phyloP scores from a whole-genome alignment of 23 tunicate species.

The Pegea sp. region DNA sequence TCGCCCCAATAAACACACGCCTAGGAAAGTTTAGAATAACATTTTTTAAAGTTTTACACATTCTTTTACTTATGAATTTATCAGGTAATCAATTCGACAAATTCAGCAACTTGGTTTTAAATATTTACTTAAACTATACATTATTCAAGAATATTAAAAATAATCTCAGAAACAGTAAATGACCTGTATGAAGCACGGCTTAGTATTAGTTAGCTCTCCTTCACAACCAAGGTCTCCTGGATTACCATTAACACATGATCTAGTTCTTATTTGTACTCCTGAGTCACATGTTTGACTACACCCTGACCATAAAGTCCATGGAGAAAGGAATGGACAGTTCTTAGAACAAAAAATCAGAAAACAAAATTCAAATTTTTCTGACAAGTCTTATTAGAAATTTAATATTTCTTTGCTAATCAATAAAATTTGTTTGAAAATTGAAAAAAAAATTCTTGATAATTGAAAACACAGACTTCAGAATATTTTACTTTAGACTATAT shows the following conservation, averaged over 20 bases:
- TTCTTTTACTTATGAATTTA: too few relatives aligned
- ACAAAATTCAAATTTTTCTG: not conserved
- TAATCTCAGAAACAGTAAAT: not conserved
- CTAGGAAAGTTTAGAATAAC: too few relatives aligned
- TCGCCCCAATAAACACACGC: constrained; percentile 6
- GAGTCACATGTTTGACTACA: constrained; percentile 14
- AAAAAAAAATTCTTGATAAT: too few relatives aligned
- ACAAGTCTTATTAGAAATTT: not conserved
- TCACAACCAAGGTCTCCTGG: constrained; percentile 13
- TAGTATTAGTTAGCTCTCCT: constrained; percentile 1
- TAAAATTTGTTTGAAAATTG: too few relatives aligned
- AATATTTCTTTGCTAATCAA: too few relatives aligned
- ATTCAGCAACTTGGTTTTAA: not conserved
- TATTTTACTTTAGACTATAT: too few relatives aligned
- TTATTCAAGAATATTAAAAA: not conserved
- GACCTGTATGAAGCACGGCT: not conserved
- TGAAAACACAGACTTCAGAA: too few relatives aligned
- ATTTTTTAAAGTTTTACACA: too few relatives aligned
- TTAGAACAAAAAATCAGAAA: not conserved
- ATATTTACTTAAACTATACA: not conserved
- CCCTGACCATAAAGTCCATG: constrained; percentile 33
- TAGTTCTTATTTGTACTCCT: constrained; percentile 2
- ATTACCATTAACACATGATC: constrained; percentile 18
- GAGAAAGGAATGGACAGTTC: constrained; percentile 26
- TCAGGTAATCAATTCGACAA: not conserved